Conservation (phyloP, 2,888 invertebrate genomes). For the Diloba caeruleocephala region DNA sequence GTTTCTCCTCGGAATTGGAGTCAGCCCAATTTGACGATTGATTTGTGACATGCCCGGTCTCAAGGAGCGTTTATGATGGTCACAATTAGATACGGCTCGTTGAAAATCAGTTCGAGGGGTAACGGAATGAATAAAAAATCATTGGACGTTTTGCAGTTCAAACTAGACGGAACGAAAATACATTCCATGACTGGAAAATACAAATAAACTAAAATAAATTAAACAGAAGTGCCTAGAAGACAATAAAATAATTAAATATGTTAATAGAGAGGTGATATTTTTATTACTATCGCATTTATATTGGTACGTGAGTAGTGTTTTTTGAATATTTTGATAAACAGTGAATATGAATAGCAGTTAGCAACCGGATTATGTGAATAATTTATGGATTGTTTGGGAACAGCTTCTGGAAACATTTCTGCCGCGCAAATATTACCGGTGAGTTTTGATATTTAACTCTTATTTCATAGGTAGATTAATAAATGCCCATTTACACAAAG, state of each 20-base stretch:
- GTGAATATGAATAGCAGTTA: constrained; percentile 49
- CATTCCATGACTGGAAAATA: constrained; percentile 63
- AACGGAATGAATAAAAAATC: constrained; percentile 81
- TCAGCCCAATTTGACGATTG: constrained; percentile 73
- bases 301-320: constrained; percentile 40
- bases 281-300: constrained; percentile 50
- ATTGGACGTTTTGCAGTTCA: constrained; percentile 71
- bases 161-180: constrained; percentile 71
- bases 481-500: too few species aligned
- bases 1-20: constrained; percentile 54
- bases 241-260: constrained; percentile 71
- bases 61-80: constrained; percentile 82
- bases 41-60: constrained; percentile 80
- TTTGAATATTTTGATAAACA: constrained; percentile 47
- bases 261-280: constrained; percentile 74
- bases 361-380: constrained; percentile 46
- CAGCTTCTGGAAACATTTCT: constrained; percentile 40
- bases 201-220: constrained; percentile 62
- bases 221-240: constrained; percentile 52
- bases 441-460: constrained; percentile 41
- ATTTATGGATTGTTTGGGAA: constrained; percentile 52
- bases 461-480: too few species aligned
- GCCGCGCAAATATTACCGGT: constrained; percentile 48
- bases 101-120: constrained; percentile 78
- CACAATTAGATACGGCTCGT: constrained; percentile 83